These are phyloP conservation scores for Neoarius graeffei DNA, from an alignment of 2,113 vertebrate species.

Conservation along the genomic window DNA sequence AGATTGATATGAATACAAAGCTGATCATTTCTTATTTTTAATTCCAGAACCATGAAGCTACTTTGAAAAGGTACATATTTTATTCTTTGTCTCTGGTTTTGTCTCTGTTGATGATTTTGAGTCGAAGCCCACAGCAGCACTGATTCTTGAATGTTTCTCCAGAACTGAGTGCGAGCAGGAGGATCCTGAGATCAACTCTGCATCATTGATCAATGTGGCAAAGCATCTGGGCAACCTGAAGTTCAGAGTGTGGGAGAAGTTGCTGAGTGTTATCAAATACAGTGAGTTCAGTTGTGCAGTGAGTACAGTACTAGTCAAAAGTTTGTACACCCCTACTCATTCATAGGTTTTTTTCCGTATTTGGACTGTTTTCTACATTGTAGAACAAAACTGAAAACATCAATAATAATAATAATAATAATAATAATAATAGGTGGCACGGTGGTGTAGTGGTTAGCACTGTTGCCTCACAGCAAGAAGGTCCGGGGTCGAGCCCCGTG, in stretches of 20 bases:
- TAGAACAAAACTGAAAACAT: too few species aligned
- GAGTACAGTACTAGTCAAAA: too few species aligned
- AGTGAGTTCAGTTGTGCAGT: constrained; percentile 29
- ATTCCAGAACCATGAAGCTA: constrained; percentile 39
- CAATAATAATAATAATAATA: too few species aligned
- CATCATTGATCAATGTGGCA: constrained; percentile 43
- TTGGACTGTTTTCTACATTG: too few species aligned
- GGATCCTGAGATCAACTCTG: constrained; percentile 24
- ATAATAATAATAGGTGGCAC: too few species aligned
- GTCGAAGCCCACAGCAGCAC: not conserved
- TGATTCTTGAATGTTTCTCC: constrained; percentile 21
- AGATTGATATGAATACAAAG: not conserved
- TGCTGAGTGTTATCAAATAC: constrained; percentile 44
- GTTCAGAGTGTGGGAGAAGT: constrained; percentile 49
- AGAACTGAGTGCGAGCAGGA: constrained; percentile 32
- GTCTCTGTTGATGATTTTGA: not conserved
- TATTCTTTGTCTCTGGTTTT: not conserved
- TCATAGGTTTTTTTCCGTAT: too few species aligned
- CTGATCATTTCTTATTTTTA: not conserved
- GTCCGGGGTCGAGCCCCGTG: too few species aligned
- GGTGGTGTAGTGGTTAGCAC: too few species aligned
- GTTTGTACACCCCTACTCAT: too few species aligned
- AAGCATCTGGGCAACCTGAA: constrained; percentile 53
- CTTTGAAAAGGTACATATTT: constrained; percentile 30
- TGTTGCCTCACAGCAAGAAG: too few species aligned